Conservation (phyloP, 2,113 vertebrate genomes). For the Tamias sibiricus region DNA sequence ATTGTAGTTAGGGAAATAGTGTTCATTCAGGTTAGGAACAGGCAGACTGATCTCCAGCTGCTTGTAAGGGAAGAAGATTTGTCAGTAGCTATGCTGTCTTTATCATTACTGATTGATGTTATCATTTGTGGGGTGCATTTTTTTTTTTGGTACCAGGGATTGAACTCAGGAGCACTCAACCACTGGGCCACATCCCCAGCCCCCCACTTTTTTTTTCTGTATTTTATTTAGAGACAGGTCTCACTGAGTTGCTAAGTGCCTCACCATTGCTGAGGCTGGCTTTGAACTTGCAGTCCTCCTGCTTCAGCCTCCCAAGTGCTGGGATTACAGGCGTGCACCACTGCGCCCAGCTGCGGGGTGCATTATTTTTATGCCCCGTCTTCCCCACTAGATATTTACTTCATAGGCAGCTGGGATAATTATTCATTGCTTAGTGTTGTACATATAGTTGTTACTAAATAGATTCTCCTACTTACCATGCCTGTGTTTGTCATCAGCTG, state of each 20-base stretch:
- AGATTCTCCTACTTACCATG: background rate
- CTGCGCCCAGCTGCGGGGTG: too few species aligned
- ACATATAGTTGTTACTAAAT: background rate
- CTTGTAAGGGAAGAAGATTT: background rate
- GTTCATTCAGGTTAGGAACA: background rate
- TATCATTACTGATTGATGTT: background rate
- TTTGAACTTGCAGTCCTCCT: too few species aligned
- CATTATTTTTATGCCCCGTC: background rate
- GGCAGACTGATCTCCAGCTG: background rate
- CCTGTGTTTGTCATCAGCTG: background rate
- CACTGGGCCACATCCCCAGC: too few species aligned
- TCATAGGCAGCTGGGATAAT: background rate
- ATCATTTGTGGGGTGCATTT: background rate
- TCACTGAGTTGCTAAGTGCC: too few species aligned
- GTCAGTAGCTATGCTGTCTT: background rate
- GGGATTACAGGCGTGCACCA: too few species aligned
- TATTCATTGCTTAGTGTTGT: background rate
- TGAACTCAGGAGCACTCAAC: too few species aligned
- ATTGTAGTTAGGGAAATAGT: background rate
- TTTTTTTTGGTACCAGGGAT: too few species aligned
- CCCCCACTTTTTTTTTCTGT: too few species aligned
- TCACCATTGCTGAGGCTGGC: too few species aligned
- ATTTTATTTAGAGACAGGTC: too few species aligned
- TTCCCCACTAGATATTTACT: background rate
- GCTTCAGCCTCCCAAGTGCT: too few species aligned